Base-by-base conservation (phyloP, 2,113 vertebrate genomes). In the Dascyllus trimaculatus region DNA sequence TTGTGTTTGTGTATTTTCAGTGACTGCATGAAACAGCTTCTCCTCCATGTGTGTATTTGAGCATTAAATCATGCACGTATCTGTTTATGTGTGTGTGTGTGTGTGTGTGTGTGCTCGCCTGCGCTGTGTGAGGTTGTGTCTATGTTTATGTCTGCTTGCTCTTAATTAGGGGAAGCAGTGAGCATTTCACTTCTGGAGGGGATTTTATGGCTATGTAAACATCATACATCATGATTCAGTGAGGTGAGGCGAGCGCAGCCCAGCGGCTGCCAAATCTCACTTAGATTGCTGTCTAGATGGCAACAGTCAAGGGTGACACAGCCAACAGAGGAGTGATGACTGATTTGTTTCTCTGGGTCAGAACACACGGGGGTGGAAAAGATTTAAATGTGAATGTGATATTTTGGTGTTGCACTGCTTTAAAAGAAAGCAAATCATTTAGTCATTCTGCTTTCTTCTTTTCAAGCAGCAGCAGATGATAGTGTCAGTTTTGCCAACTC, bases 161-260 rank as follows among this genome's bases (percentile, higher is more conserved):
- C 81, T 82, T 91, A 92, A 92, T 93, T 91, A 87, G 79, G 24
- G 62, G 72, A 78, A 86, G 89, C 84, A 85, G 73, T 43, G 74
- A 85, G 89, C 82, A 80, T 84, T 66, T 65, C 77, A 59, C 69
- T 65, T 89, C 87, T 85, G 80, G 79, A 75, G 87, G 88, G 89
- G 85, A 89, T 86, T 89, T 91, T 76, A 72, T 75, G 75, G 69
- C 83, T 85, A 67, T 80, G 80, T 87, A 91, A 91, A 91, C 89
- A 90, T 88, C 86, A 86, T 91, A 75, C 86, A 88, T 89, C 88
- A 89, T 85, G 90, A 92, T 85, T 90, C 89, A 88, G 85, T n/a
- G 85, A 89, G 82, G 78, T 86, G 85, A 83, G 68, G 86, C 26
- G 7, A 83, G 67, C 38, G 1, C 29, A 11, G 75, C 77, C 83